A percentile compares a stretch with the other conserved stretches of the same genome.
phyloP scores from a whole-genome alignment of 2,888 invertebrate species.

The Coenonympha glycerion region DNA sequence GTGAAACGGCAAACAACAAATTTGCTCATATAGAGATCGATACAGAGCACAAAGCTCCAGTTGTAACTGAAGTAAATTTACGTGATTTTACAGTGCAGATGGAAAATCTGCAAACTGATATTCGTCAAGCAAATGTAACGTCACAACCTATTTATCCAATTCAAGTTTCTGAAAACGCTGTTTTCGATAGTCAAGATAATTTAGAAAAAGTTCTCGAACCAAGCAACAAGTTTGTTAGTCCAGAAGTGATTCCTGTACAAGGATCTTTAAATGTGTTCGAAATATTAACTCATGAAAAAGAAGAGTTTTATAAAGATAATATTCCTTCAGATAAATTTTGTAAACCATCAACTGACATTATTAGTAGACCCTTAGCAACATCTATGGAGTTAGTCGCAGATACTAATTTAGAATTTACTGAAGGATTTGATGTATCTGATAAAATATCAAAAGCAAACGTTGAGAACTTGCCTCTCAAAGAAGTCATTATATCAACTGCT shows the following conservation, averaged over 20 bases:
- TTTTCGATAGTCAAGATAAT: slow-evolving; percentile 60
- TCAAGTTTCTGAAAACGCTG: slow-evolving; percentile 56
- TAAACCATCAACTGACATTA: slow-evolving; percentile 61
- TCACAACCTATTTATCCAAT: slow-evolving; percentile 47
- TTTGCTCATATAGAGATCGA: slow-evolving; percentile 73
- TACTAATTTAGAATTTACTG: slow-evolving; percentile 47
- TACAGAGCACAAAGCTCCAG: slow-evolving; percentile 68
- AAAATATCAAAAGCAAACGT: slow-evolving; percentile 61
- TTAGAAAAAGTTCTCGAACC: slow-evolving; percentile 41
- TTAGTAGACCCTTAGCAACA: slow-evolving; percentile 69
- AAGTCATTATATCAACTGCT: slow-evolving; percentile 72
- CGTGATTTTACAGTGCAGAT: slow-evolving; percentile 48
- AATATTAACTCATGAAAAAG: slow-evolving; percentile 57
- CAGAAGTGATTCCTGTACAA: slow-evolving; percentile 43
- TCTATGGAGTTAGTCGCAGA: slow-evolving; percentile 66
- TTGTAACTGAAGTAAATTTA: slow-evolving; percentile 64
- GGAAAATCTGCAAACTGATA: slow-evolving; percentile 37
- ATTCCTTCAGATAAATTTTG: slow-evolving; percentile 34
- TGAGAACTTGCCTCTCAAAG: slow-evolving; percentile 71
- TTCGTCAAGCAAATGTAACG: slow-evolving; percentile 53
- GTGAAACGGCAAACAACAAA: slow-evolving; percentile 50
- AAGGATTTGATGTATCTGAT: slow-evolving; percentile 29
- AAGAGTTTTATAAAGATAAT: slow-evolving; percentile 39
- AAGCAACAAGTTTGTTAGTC: slow-evolving; percentile 43
- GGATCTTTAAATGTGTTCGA: slow-evolving; percentile 53